Evolutionary conservation across 35 echinoderm and acorn worm genomes (phyloP).

Genomic region (Chiridota heheva): DNA sequence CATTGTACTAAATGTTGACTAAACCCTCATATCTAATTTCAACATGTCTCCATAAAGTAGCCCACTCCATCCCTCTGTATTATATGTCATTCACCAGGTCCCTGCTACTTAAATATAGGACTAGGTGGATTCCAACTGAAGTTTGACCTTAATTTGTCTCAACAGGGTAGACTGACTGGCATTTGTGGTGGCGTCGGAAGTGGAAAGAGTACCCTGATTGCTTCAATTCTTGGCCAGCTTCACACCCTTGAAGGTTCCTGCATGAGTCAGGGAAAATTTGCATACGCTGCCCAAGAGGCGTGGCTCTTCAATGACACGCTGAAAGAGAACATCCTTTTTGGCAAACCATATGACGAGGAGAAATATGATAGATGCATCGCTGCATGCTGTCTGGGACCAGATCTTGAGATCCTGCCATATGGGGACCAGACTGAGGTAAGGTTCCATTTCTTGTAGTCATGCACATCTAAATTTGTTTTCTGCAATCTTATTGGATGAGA

Average conservation of each 20-base stretch:
- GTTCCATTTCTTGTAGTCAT: neutral
- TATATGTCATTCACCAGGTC: too few relatives aligned
- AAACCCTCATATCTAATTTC: too few relatives aligned
- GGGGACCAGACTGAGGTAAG: constrained; percentile 95
- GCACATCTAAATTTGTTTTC: too few relatives aligned
- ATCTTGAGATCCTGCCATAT: constrained; percentile 79
- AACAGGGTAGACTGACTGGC: constrained; percentile 78
- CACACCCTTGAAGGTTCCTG: constrained; percentile 67
- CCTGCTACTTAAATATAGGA: too few relatives aligned
- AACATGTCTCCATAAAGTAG: too few relatives aligned
- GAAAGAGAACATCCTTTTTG: constrained; percentile 93
- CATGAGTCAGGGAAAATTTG: constrained; percentile 64
- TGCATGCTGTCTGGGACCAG: constrained; percentile 74
- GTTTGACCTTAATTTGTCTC: too few relatives aligned
- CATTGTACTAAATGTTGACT: too few relatives aligned
- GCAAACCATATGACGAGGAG: constrained; percentile 71
- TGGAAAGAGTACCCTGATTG: constrained; percentile 86
- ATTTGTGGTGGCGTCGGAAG: constrained; percentile 84
- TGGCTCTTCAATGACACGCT: constrained; percentile 95
- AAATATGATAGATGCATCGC: constrained; percentile 64
- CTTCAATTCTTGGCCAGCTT: constrained; percentile 82
- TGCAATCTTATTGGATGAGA: too few relatives aligned
- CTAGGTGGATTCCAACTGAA: too few relatives aligned
- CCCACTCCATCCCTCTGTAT: too few relatives aligned
- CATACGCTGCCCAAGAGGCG: constrained; percentile 85